A percentile compares a stretch with the other conserved stretches of the same genome.
phyloP scores from a whole-genome alignment of 2,797 vertebrate species.

The Scyliorhinus canicula region DNA sequence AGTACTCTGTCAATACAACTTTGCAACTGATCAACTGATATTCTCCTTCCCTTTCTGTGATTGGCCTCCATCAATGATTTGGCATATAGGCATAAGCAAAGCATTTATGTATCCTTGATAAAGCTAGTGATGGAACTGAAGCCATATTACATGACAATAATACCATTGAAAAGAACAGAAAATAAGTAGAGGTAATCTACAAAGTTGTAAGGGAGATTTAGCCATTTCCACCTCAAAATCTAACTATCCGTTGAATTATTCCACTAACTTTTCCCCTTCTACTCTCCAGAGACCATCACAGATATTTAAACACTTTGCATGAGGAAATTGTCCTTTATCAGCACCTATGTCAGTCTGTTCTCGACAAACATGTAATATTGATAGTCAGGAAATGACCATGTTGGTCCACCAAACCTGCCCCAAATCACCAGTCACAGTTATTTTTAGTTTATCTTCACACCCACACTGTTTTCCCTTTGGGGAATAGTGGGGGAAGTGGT shows the following conservation, averaged over 20 bases:
- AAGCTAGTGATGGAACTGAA: neutral
- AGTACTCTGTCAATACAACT: neutral
- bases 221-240: neutral
- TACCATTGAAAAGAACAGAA: neutral
- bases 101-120: neutral
- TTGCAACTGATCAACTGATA: neutral
- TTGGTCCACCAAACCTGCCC: neutral
- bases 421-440: neutral
- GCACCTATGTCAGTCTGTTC: neutral
- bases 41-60: neutral
- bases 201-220: neutral
- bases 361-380: neutral
- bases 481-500: no score
- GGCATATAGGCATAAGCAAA: neutral
- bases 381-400: neutral
- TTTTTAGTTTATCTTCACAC: no score
- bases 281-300: neutral
- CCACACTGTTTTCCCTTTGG: no score
- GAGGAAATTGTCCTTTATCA: neutral
- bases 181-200: neutral
- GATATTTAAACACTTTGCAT: neutral
- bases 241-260: neutral
- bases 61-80: neutral
- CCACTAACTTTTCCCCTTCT: neutral
- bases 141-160: neutral